A percentile compares a stretch with the other conserved stretches of the same genome.
Evolutionary conservation across 2,797 vertebrate species (phyloP).

Genomic region (Octomys mimax): DNA sequence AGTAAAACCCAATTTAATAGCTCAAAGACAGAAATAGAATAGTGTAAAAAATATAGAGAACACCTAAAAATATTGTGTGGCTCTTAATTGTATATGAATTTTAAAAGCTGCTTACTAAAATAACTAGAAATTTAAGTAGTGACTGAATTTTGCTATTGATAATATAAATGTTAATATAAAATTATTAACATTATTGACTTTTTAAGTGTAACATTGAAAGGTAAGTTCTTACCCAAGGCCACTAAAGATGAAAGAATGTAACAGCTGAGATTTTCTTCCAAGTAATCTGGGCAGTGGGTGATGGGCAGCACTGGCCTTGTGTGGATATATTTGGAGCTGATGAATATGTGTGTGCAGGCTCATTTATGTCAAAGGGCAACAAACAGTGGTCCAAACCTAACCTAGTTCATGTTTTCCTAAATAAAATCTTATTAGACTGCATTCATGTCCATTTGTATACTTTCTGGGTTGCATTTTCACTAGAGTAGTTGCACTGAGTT

Average conservation of each 20-base stretch:
- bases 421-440: slow-evolving; percentile 19
- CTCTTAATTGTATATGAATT: neutral
- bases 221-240: slow-evolving; percentile 24
- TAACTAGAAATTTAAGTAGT: neutral
- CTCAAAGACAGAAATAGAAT: slow-evolving; percentile 34
- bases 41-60: neutral
- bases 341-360: neutral
- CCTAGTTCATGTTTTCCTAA: neutral
- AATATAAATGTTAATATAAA: neutral
- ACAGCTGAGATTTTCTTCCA: neutral
- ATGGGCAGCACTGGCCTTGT: neutral
- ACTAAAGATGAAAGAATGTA: neutral
- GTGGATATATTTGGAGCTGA: neutral
- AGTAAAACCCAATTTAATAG: neutral
- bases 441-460: neutral
- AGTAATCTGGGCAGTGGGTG: neutral
- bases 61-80: neutral
- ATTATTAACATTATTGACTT: neutral
- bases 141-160: neutral
- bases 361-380: neutral
- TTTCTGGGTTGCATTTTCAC: neutral
- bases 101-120: neutral
- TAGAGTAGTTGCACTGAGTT: neutral
- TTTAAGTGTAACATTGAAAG: slow-evolving; percentile 33
- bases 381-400: neutral